Conservation (phyloP, 1,140 invertebrate species). For the Chironomus striatipennis region DNA sequence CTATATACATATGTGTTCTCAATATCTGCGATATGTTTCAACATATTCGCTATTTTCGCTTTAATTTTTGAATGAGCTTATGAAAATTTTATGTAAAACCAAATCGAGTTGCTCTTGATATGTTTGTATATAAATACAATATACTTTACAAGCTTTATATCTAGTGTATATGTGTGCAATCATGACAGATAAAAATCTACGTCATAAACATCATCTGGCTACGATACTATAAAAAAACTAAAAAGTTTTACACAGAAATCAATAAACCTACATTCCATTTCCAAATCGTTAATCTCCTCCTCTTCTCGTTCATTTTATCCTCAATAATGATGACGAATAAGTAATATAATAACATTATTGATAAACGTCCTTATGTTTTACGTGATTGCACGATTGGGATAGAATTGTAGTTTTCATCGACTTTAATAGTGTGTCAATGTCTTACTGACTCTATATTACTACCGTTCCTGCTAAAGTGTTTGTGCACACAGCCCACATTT, state of each 20-base stretch:
- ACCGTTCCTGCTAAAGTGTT: too few species aligned
- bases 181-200: background rate
- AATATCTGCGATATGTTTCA: background rate
- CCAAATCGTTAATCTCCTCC: background rate
- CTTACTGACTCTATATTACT: background rate
- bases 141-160: too few species aligned
- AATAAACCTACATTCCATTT: background rate
- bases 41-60: background rate
- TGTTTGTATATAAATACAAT: too few species aligned
- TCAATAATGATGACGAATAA: background rate
- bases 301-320: background rate
- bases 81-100: background rate
- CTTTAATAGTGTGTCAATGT: background rate
- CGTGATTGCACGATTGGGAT: background rate
- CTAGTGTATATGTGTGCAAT: background rate
- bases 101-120: too few species aligned
- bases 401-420: background rate
- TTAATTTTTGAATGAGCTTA: background rate
- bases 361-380: constrained; percentile 1
- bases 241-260: background rate
- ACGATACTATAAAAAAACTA: too few species aligned
- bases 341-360: background rate
- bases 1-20: background rate
- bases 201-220: background rate
- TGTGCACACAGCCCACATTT: too few species aligned